Evolutionary conservation across 2,113 vertebrate species (phyloP), one percentile per base, ranked within the genome.

Genomic region (Castor canadensis): DNA sequence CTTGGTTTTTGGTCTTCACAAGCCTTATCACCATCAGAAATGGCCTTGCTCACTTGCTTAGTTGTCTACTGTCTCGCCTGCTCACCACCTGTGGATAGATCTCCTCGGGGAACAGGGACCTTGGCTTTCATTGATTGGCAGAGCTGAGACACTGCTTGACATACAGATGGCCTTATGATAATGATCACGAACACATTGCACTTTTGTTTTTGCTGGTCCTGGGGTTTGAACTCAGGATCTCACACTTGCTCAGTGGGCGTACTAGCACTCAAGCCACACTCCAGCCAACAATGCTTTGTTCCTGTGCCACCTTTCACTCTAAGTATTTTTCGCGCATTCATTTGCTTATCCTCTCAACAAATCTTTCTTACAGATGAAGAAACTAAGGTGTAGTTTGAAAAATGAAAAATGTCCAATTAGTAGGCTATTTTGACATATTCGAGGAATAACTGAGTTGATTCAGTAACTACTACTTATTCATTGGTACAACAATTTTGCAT

Each of bases 161-260:
- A 3, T 15, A 2, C 0, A 11, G 45, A 76, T 43, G 60, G 0
- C 54, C 7, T 54, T 58, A 15, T n/a, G 38, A 40, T 1, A 4
- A 16, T 20, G 12, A 17, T 20, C 2, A 0, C 38, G 5, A 52
- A 35, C 22, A 28, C 2, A 1, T 17, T 6, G 40, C 3, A 1
- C 5, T n/a, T n/a, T n/a, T n/a, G n/a, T n/a, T n/a, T n/a, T n/a
- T n/a, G n/a, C n/a, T n/a, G n/a, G n/a, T n/a, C n/a, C n/a, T n/a
- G n/a, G n/a, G n/a, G n/a, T n/a, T n/a, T n/a, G n/a, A n/a, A n/a
- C n/a, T n/a, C n/a, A n/a, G n/a, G n/a, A n/a, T n/a, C n/a, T n/a
- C n/a, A n/a, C n/a, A n/a, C n/a, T n/a, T n/a, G n/a, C n/a, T n/a
- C n/a, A n/a, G n/a, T n/a, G n/a, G n/a, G n/a, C n/a, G n/a, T n/a